These are phyloP conservation scores for Strigops habroptila DNA, from an alignment of 2,113 vertebrate species.

Conservation along the genomic window DNA sequence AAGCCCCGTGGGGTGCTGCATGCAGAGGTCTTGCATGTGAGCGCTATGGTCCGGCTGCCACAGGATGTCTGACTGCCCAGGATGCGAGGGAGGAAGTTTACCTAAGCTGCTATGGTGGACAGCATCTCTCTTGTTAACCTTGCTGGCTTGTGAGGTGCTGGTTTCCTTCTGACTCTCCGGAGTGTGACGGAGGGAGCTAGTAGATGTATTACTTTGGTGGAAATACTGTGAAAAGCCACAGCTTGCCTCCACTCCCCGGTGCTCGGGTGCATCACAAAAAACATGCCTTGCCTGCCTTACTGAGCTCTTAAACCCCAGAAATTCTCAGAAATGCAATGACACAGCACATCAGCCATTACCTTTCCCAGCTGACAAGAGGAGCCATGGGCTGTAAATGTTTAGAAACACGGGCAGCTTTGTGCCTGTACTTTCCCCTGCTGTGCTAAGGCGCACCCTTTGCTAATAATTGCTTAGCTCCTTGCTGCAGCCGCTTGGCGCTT, in stretches of 20 bases:
- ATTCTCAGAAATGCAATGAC: not conserved
- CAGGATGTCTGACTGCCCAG: not conserved
- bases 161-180: not conserved
- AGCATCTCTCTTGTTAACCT: not conserved
- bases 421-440: not conserved
- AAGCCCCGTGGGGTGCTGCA: accelerated
- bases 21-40: not conserved
- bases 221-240: not conserved
- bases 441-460: not conserved
- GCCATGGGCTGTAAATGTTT: accelerated
- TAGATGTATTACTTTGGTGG: not conserved
- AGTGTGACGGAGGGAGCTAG: not conserved
- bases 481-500: not conserved
- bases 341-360: not conserved
- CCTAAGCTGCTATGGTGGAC: too few relatives aligned
- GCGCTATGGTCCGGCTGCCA: not conserved
- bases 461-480: accelerated
- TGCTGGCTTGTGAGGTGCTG: not conserved
- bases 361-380: not conserved
- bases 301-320: not conserved
- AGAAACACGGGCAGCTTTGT: not conserved
- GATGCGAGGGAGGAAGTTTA: not conserved
- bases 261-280: not conserved
- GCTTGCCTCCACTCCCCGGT: accelerated
- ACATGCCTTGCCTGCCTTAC: not conserved